Base-by-base conservation (phyloP, 1,140 invertebrate species). In the Hycleus cichorii region DNA sequence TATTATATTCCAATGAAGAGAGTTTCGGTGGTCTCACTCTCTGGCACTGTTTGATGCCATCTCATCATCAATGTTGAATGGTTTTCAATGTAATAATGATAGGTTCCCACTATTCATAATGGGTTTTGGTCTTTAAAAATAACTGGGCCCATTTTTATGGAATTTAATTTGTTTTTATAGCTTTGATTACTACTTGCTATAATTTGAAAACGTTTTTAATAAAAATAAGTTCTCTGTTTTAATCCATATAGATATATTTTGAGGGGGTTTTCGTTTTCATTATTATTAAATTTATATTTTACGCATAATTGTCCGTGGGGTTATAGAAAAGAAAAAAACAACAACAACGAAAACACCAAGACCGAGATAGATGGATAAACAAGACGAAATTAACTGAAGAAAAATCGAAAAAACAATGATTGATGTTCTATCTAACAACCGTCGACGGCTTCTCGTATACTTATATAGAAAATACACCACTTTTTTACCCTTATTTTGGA, bases 161-260 rank as follows among this genome's bases (percentile, higher is more conserved):
- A 66, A 71, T 72, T 72, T 72, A 72, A 72, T 72, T 72, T 72
- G 71, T 72, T 72, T 72, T 72, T 72, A 72, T 72, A 71, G 71
- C 69, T 72, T 72, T 72, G 70, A 72, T 72, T 72, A 72, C 69
- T 59, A 64, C 62, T 70, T 55, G 69, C 67, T 67, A 69, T 72
- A 70, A 72, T 72, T 70, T 69, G 69, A 66, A 70, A 72, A 69
- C 67, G 67, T 69, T 71, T 32, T 71, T 71, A 69, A 69, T 70
- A 70, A 69, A 66, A 70, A 67, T 65, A 70, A 63, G 58, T 49
- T 47, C 9, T 42, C 32, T 32, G 32, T 32, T 32, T 32, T 32
- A 32, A 32, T 32, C 18, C 18, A 18, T 18, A 18, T 18, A 18
- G 7, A 32, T 32, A 32, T 18, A 32, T 32, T 32, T 32, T 32